Percentiles rank a stretch among this genome's conserved stretches.
Evolutionary conservation across 1,140 invertebrate species (phyloP).

Genomic region (Drosophila lacteicornis): DNA sequence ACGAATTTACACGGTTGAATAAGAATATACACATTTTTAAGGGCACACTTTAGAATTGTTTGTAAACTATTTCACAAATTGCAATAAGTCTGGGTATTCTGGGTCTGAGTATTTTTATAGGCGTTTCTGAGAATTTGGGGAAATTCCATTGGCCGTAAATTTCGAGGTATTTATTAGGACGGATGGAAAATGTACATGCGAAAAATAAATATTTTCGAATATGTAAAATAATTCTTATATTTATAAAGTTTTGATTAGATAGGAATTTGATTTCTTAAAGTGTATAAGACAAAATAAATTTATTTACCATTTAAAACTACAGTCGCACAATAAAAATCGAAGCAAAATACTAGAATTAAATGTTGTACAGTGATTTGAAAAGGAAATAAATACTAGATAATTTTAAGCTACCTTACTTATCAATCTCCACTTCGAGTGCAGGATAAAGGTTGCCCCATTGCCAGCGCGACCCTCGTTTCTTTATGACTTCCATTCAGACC

Average conservation of each 20-base stretch:
- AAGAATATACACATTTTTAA: background rate
- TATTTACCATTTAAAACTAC: background rate
- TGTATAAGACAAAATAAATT: background rate
- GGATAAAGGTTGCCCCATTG: background rate
- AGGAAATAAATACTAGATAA: too few species aligned
- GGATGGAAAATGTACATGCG: too few species aligned
- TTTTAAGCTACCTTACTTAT: background rate
- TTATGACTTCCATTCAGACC: conserved; percentile 13
- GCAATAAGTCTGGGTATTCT: background rate
- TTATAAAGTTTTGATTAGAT: background rate
- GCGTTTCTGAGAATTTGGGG: background rate
- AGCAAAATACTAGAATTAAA: background rate
- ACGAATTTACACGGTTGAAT: conserved; percentile 38
- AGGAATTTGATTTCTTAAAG: background rate
- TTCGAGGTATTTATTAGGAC: background rate
- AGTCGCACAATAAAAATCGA: background rate
- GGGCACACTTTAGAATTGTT: conserved; percentile 24
- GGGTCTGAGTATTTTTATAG: background rate
- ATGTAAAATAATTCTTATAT: background rate
- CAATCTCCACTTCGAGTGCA: background rate
- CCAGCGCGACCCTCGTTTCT: conserved; percentile 9
- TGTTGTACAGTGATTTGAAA: too few species aligned
- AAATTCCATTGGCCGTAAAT: background rate
- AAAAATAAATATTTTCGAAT: background rate
- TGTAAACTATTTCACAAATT: background rate